phyloP scores from a whole-genome alignment of 1,140 invertebrate species.

The Semibalanus balanoides region DNA sequence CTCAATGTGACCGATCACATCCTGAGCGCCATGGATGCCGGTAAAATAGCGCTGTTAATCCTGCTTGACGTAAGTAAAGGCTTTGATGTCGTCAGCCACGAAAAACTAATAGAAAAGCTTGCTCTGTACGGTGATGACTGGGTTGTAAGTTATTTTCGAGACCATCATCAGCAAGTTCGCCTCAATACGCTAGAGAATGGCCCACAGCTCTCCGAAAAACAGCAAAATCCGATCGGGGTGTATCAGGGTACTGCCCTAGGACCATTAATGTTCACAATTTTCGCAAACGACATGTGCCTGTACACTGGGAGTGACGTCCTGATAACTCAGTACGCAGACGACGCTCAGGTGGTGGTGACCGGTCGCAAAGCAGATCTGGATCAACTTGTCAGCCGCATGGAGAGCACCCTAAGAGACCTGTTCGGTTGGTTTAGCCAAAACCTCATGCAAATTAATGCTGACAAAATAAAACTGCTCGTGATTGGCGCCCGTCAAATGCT shows the following conservation, averaged over 20 bases:
- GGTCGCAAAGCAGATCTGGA: neutral
- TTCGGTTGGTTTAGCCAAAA: neutral
- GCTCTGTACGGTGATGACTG: neutral
- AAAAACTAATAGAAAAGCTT: neutral
- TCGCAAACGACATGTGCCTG: neutral
- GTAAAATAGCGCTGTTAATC: no score
- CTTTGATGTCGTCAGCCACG: neutral
- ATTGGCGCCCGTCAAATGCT: neutral
- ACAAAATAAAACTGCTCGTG: neutral
- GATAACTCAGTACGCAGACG: neutral
- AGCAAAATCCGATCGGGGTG: neutral
- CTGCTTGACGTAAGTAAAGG: no score
- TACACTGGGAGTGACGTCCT: neutral
- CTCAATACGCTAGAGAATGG: neutral
- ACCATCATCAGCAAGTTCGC: neutral
- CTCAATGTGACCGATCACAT: no score
- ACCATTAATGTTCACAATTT: neutral
- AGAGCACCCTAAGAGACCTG: neutral
- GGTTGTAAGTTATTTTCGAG: neutral
- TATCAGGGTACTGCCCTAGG: neutral
- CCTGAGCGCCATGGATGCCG: no score
- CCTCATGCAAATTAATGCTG: neutral
- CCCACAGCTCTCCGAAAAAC: neutral
- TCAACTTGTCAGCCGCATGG: neutral
- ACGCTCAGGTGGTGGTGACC: neutral